phyloP scores from a whole-genome alignment of 2,888 invertebrate genomes.

The Aquatica leii region DNA sequence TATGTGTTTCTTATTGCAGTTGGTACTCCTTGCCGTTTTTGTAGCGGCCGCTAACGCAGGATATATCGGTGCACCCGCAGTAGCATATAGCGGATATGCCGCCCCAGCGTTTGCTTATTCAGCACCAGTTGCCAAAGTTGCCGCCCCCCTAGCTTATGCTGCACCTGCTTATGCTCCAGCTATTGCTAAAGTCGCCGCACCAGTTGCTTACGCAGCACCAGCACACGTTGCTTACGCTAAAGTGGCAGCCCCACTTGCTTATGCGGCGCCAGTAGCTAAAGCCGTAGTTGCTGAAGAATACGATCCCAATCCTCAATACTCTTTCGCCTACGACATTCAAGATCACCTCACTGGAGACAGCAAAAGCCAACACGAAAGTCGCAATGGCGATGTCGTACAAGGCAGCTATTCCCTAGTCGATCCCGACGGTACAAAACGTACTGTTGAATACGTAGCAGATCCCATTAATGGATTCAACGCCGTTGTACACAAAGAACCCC shows the following conservation, averaged over 20 bases:
- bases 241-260: slow-evolving; percentile 26
- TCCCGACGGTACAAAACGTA: slow-evolving; percentile 64
- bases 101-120: slow-evolving; percentile 36
- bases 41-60: slow-evolving; percentile 42
- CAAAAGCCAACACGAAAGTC: slow-evolving; percentile 64
- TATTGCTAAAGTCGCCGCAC: slow-evolving; percentile 44
- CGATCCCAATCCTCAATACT: slow-evolving; percentile 66
- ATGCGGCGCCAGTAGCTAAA: slow-evolving; percentile 42
- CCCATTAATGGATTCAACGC: slow-evolving; percentile 71
- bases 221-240: too few species aligned
- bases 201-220: slow-evolving; percentile 37
- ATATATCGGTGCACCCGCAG: slow-evolving; percentile 29
- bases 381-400: slow-evolving; percentile 65
- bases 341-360: slow-evolving; percentile 65
- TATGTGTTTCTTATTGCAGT: slow-evolving; percentile 18
- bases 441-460: slow-evolving; percentile 67
- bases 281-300: slow-evolving; percentile 57
- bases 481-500: slow-evolving; percentile 69
- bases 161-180: slow-evolving; percentile 40
- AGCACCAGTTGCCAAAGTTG: slow-evolving; percentile 32
- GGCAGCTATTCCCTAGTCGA: slow-evolving; percentile 65
- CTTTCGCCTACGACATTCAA: slow-evolving; percentile 66
- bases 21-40: slow-evolving; percentile 37
- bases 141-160: slow-evolving; percentile 41
- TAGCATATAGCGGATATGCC: slow-evolving; percentile 28